These are phyloP conservation scores for Psittacula echo DNA, from an alignment of 2,797 vertebrate genomes.

Conservation along the genomic window DNA sequence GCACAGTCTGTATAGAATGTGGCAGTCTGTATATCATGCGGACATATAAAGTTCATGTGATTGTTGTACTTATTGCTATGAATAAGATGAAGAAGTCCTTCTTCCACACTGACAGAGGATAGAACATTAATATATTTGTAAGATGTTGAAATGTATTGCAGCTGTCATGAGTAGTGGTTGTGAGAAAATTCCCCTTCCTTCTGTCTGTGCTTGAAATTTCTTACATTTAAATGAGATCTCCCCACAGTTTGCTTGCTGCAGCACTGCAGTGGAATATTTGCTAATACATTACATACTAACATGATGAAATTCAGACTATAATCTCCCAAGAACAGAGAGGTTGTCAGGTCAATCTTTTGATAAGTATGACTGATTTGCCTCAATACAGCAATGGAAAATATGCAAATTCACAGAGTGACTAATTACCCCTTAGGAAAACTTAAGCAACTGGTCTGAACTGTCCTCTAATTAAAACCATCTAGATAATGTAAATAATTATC, in stretches of 20 bases:
- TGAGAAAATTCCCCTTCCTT: neutral
- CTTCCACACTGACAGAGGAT: neutral
- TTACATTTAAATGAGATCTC: neutral
- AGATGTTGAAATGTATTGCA: neutral
- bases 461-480: slow-evolving; percentile 60
- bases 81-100: neutral
- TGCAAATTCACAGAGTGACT: neutral
- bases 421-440: slow-evolving; percentile 14
- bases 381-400: slow-evolving; percentile 40
- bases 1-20: neutral
- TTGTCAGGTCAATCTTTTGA: slow-evolving; percentile 26
- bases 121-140: neutral
- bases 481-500: slow-evolving; percentile 69
- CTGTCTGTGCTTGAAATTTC: neutral
- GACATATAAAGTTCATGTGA: neutral
- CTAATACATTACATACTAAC: neutral
- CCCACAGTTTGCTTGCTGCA: neutral
- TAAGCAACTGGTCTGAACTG: slow-evolving; percentile 52
- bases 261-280: neutral
- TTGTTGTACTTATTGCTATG: neutral
- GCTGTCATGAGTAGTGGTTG: neutral
- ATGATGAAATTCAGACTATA: slow-evolving; percentile 4
- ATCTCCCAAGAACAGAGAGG: slow-evolving; percentile 10
- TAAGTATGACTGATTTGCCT: slow-evolving; percentile 21
- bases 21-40: neutral